phyloP scores from a whole-genome alignment of 2,113 vertebrate genomes.

The Elephantulus edwardii region DNA sequence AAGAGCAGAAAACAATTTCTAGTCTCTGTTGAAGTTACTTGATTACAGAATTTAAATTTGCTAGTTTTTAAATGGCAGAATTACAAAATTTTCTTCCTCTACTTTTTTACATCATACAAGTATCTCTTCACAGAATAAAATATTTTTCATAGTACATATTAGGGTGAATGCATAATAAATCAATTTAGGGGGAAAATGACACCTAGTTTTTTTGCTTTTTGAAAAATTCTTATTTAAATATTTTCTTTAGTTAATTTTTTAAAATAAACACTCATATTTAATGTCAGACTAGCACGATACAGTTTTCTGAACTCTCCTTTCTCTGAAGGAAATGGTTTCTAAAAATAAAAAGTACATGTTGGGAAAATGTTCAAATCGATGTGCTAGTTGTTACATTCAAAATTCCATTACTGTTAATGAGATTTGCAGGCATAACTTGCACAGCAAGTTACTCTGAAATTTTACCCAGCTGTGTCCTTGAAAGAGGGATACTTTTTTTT shows the following conservation, averaged over 20 bases:
- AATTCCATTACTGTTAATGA: slow-evolving; percentile 66
- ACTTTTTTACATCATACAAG: neutral
- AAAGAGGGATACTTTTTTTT: slow-evolving; percentile 1
- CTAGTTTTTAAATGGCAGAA: neutral
- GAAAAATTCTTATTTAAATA: slow-evolving; percentile 14
- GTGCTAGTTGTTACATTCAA: slow-evolving; percentile 54
- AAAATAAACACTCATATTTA: neutral
- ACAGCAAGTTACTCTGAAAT: slow-evolving; percentile 46
- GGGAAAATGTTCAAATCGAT: slow-evolving; percentile 61
- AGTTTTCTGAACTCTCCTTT: slow-evolving; percentile 34
- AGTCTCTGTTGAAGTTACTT: neutral
- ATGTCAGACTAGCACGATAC: slow-evolving; percentile 44
- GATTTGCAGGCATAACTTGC: slow-evolving; percentile 56
- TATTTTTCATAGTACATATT: neutral
- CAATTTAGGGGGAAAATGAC: neutral
- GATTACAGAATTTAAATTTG: neutral
- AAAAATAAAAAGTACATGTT: slow-evolving; percentile 57
- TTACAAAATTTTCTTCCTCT: neutral
- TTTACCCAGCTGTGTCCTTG: slow-evolving; percentile 58
- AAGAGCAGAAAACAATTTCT: neutral
- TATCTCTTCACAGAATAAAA: neutral
- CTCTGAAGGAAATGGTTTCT: slow-evolving; percentile 46
- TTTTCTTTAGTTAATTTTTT: slow-evolving; percentile 25
- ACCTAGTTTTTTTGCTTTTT: neutral
- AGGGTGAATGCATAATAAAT: neutral